Evolutionary conservation across 2,888 invertebrate genomes (phyloP).

Genomic region (Cryptops parisi): DNA sequence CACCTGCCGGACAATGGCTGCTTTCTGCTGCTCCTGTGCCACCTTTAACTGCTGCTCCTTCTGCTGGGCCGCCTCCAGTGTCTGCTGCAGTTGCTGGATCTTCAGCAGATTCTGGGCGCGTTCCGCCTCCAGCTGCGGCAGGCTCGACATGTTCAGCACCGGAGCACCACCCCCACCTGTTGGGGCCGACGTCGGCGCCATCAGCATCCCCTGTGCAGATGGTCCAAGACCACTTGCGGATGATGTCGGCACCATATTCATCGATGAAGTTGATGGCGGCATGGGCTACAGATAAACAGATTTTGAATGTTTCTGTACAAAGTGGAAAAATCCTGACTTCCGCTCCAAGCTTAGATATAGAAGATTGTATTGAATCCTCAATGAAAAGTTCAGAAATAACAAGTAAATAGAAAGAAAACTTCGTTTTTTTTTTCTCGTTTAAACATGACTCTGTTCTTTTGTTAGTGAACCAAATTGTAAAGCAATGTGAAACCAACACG

Average conservation of each 20-base stretch:
- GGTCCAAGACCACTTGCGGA: background rate
- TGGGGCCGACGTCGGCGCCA: conserved; percentile 1
- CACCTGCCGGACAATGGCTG: conserved; percentile 6
- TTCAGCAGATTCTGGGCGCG: conserved; percentile 63
- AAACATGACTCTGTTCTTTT: no score
- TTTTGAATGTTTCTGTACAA: background rate
- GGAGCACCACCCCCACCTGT: conserved; percentile 9
- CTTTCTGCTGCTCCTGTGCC: conserved; percentile 18
- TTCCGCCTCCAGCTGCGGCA: conserved; percentile 44
- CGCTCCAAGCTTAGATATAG: no score
- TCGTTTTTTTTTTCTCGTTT: no score
- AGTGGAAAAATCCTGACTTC: no score
- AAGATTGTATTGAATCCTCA: no score
- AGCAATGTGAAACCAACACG: no score
- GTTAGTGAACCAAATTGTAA: no score
- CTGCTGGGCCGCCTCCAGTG: conserved; percentile 63
- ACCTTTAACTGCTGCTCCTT: conserved; percentile 66
- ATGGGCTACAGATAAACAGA: background rate
- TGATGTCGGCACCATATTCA: background rate
- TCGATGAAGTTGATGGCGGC: background rate
- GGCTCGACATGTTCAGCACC: conserved; percentile 20
- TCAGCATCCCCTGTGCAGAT: background rate
- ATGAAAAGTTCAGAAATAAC: no score
- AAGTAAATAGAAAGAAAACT: no score
- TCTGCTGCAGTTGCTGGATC: conserved; percentile 59